These are phyloP conservation scores for Lucifuga dentata DNA, from an alignment of 2,113 vertebrate species.

Conservation along the genomic window DNA sequence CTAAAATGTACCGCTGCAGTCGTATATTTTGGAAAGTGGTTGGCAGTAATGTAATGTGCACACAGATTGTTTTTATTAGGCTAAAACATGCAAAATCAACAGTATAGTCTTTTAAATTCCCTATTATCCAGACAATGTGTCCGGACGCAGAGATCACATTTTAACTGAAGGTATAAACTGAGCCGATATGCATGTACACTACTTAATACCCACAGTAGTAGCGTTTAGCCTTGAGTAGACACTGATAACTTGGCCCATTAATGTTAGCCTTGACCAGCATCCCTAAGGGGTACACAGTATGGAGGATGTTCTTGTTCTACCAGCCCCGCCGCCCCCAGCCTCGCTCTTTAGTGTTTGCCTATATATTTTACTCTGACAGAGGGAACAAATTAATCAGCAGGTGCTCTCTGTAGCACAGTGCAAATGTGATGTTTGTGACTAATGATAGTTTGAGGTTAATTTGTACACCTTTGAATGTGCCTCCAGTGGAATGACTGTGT, in stretches of 20 bases:
- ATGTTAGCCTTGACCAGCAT: conserved; percentile 33
- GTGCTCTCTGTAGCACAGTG: conserved; percentile 38
- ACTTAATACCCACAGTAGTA: conserved; percentile 7
- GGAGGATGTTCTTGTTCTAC: conserved; percentile 53
- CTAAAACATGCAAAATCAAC: too few species aligned
- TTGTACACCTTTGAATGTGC: conserved; percentile 63
- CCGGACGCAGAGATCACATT: too few species aligned
- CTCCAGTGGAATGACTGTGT: conserved; percentile 43
- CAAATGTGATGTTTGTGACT: conserved; percentile 63
- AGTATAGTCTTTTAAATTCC: too few species aligned
- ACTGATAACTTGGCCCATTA: conserved; percentile 72
- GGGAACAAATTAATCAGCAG: conserved; percentile 71
- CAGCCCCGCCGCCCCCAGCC: conserved; percentile 49
- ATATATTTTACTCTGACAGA: conserved; percentile 56
- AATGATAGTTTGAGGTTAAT: conserved; percentile 77
- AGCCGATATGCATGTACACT: too few species aligned
- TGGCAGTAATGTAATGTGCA: too few species aligned
- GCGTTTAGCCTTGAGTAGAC: conserved; percentile 48
- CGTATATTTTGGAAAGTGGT: too few species aligned
- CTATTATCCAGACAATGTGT: too few species aligned
- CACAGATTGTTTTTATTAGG: too few species aligned
- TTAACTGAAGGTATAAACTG: too few species aligned
- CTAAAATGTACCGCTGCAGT: too few species aligned
- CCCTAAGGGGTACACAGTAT: conserved; percentile 40
- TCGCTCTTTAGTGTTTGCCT: conserved; percentile 65